phyloP scores from a whole-genome alignment of 2,797 vertebrate species.

The Macropodus opercularis region DNA sequence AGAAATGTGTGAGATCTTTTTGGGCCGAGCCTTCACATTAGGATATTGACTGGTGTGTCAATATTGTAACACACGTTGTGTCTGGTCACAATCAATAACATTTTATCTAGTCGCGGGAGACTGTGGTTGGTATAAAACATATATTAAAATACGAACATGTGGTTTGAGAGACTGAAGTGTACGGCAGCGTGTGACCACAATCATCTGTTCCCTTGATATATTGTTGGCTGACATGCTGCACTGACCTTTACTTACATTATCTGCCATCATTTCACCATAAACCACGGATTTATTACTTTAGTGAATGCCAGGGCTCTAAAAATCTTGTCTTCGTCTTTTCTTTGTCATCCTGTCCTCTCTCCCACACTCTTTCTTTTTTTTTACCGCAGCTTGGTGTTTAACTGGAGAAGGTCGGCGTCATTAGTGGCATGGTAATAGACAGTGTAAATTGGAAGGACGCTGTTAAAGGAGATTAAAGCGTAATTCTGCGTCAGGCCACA shows the following conservation, averaged over 20 bases:
- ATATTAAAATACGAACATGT: not conserved
- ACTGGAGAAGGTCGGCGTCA: slow-evolving; percentile 76
- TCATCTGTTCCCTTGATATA: slow-evolving; percentile 69
- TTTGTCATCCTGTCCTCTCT: slow-evolving; percentile 55
- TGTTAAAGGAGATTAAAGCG: slow-evolving; percentile 56
- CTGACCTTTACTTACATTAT: slow-evolving; percentile 81
- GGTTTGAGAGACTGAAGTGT: slow-evolving; percentile 31
- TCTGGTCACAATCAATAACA: slow-evolving; percentile 50
- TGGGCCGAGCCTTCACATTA: slow-evolving; percentile 39
- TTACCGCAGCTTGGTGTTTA: slow-evolving; percentile 50
- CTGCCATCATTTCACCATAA: slow-evolving; percentile 78
- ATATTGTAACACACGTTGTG: slow-evolving; percentile 59
- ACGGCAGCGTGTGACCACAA: slow-evolving; percentile 51
- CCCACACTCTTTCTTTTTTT: slow-evolving; percentile 19
- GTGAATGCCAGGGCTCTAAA: slow-evolving; percentile 76
- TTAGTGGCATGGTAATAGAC: slow-evolving; percentile 69
- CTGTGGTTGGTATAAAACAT: slow-evolving; percentile 30
- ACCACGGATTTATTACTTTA: slow-evolving; percentile 74
- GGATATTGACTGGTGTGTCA: slow-evolving; percentile 57
- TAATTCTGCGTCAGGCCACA: slow-evolving; percentile 39
- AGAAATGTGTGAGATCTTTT: slow-evolving; percentile 55
- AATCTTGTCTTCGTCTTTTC: slow-evolving; percentile 60
- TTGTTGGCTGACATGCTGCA: slow-evolving; percentile 65
- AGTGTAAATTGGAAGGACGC: slow-evolving; percentile 67
- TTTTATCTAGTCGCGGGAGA: slow-evolving; percentile 47